Percentiles rank a stretch among this genome's conserved stretches.
These are phyloP conservation scores for Scaptomyza parva DNA, from an alignment of 2,888 invertebrate genomes.

Conservation along the genomic window DNA sequence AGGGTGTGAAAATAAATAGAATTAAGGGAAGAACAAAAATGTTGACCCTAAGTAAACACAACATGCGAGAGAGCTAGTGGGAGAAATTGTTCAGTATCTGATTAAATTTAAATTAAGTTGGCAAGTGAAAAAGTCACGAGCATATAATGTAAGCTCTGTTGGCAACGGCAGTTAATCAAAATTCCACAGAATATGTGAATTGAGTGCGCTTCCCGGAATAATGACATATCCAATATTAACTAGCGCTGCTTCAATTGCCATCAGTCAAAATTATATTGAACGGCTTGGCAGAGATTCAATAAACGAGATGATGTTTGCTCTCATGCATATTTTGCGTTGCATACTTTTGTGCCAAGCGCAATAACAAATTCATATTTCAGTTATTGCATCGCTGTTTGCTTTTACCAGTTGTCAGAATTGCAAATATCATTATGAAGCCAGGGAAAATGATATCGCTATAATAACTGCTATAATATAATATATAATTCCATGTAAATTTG, in stretches of 20 bases:
- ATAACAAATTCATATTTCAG: neutral
- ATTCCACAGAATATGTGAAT: neutral
- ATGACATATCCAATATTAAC: neutral
- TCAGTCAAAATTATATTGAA: neutral
- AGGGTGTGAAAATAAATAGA: neutral
- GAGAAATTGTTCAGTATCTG: neutral
- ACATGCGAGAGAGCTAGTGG: neutral
- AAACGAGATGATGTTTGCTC: neutral
- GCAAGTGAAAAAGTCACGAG: neutral
- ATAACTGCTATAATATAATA: too few species aligned
- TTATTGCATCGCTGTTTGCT: neutral
- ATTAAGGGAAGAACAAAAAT: neutral
- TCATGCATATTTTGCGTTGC: neutral
- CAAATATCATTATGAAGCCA: too few species aligned
- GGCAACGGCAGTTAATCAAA: conserved; percentile 1
- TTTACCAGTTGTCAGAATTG: neutral
- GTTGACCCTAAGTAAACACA: neutral
- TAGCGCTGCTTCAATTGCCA: neutral
- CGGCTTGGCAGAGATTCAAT: neutral
- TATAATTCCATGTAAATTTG: too few species aligned
- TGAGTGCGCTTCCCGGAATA: neutral
- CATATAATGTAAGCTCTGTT: neutral
- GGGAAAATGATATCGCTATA: neutral
- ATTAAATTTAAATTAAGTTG: neutral
- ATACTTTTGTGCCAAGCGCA: conserved; percentile 9